Evolutionary conservation across 2,797 vertebrate species (phyloP), one percentile per base, ranked within the genome.

Genomic region (Schizothorax lantsangensis): DNA sequence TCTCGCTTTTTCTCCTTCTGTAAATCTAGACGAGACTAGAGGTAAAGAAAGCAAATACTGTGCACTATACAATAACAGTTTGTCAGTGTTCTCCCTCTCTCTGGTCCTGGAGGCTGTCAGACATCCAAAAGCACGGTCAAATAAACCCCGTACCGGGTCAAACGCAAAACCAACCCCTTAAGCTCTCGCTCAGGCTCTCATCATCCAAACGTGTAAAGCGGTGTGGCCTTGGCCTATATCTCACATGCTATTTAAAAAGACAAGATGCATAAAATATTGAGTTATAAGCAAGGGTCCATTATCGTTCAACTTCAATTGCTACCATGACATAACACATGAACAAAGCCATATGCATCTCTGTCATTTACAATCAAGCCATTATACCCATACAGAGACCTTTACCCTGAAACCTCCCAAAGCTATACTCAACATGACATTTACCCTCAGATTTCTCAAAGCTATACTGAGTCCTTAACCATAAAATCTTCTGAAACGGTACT

Each of bases 191-290:
- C 43, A 33, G 47, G 45, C 40, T 73, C 79, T 86, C 15, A 23
- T 59, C 66, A 52, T 73, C 36, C 11, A 38, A 68, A 86, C 47
- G 64, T 77, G 73, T 43, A 68, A 83, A 66, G 74, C 73, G 36
- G 40, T 38, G 80, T 66, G 72, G 83, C 83, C 85, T 89, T 92
- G 94, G 91, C 93, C 92, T 93, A 93, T 90, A 93, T 93, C 92
- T 93, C 88, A 92, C 92, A 92, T 89, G 90, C 93, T 89, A 94
- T 94, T 93, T 93, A 88, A 88, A 75, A 92, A 90, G 88, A 92
- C 88, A 89, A 86, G 88, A 90, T 88, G 90, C 91, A 91, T 88
- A 90, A 89, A 92, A 90, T 86, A n/a, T n/a, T n/a, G n/a, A n/a
- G n/a, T n/a, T n/a, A 90, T 79, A 89, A 89, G 79, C 88, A 89